These are phyloP conservation scores for Rhadinocentrus ornatus DNA, from an alignment of 2,797 vertebrate species.

Conservation along the genomic window DNA sequence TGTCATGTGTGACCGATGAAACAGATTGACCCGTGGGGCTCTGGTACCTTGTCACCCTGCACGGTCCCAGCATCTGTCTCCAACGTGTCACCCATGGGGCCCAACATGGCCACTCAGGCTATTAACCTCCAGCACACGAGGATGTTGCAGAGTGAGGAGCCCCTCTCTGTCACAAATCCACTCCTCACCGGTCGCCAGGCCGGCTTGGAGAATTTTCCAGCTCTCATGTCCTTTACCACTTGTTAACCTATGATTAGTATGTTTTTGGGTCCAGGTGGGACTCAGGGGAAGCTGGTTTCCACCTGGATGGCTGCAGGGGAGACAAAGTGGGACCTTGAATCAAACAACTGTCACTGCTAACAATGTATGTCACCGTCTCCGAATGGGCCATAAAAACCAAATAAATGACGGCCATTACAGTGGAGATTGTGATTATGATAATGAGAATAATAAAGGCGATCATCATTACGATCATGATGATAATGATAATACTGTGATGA, in stretches of 20 bases:
- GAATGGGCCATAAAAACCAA: slow-evolving; percentile 81
- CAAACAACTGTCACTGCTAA: slow-evolving; percentile 79
- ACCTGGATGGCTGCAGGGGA: slow-evolving; percentile 61
- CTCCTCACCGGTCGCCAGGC: slow-evolving; percentile 4
- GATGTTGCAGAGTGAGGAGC: slow-evolving; percentile 69
- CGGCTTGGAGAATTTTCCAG: neutral
- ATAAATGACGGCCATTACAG: slow-evolving; percentile 79
- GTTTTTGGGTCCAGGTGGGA: slow-evolving; percentile 3
- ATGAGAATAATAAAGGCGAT: slow-evolving; percentile 85
- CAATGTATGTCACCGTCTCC: slow-evolving; percentile 73
- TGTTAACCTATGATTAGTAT: slow-evolving; percentile 47
- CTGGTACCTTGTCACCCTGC: slow-evolving; percentile 68
- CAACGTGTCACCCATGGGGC: slow-evolving; percentile 71
- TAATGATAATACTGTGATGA: slow-evolving; percentile 79
- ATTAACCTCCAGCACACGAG: slow-evolving; percentile 75
- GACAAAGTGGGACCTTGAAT: slow-evolving; percentile 77
- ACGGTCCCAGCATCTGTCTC: slow-evolving; percentile 72
- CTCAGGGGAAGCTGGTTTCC: slow-evolving; percentile 11
- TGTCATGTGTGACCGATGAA: slow-evolving; percentile 78
- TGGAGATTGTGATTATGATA: slow-evolving; percentile 84
- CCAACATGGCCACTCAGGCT: slow-evolving; percentile 76
- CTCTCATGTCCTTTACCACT: slow-evolving; percentile 45
- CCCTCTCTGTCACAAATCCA: slow-evolving; percentile 66
- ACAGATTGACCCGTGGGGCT: slow-evolving; percentile 69
- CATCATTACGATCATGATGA: slow-evolving; percentile 81